These are phyloP conservation scores for Antheraea yamamai DNA, from an alignment of 2,888 invertebrate genomes.

Conservation along the genomic window DNA sequence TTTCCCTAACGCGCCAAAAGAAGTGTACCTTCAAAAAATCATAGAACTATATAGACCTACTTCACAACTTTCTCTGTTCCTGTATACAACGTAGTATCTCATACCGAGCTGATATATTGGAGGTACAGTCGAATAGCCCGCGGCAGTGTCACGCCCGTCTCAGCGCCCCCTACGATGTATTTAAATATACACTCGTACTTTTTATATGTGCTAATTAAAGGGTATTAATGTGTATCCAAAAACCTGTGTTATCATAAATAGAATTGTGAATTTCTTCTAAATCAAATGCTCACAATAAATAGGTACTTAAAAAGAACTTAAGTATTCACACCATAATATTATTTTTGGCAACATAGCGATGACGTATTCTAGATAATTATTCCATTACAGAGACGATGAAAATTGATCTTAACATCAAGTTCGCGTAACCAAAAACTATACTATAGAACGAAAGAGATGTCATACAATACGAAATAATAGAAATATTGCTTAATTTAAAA, in stretches of 20 bases:
- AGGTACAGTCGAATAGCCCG: conserved; percentile 70
- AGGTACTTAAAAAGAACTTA: too few relatives aligned
- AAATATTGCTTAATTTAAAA: too few relatives aligned
- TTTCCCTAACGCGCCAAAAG: too few relatives aligned
- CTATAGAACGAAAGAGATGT: too few relatives aligned
- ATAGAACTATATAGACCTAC: conserved; percentile 30
- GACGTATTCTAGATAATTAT: too few relatives aligned
- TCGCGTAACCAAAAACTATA: too few relatives aligned
- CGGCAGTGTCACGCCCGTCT: conserved; percentile 53
- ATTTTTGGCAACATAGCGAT: too few relatives aligned
- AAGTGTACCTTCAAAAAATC: too few relatives aligned
- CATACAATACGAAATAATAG: too few relatives aligned
- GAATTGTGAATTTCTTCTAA: background rate
- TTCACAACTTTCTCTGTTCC: conserved; percentile 46
- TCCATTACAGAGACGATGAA: too few relatives aligned
- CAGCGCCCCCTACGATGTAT: conserved; percentile 30
- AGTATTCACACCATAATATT: too few relatives aligned
- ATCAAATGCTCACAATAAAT: background rate
- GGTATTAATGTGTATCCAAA: background rate
- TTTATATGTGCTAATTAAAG: conserved; percentile 6
- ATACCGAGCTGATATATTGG: conserved; percentile 77
- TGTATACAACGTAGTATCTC: conserved; percentile 61
- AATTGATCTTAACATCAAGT: too few relatives aligned
- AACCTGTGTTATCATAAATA: background rate
- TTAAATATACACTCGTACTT: conserved; percentile 7